Conservation (phyloP, 2,797 vertebrate genomes). For the Bufotes viridis region DNA sequence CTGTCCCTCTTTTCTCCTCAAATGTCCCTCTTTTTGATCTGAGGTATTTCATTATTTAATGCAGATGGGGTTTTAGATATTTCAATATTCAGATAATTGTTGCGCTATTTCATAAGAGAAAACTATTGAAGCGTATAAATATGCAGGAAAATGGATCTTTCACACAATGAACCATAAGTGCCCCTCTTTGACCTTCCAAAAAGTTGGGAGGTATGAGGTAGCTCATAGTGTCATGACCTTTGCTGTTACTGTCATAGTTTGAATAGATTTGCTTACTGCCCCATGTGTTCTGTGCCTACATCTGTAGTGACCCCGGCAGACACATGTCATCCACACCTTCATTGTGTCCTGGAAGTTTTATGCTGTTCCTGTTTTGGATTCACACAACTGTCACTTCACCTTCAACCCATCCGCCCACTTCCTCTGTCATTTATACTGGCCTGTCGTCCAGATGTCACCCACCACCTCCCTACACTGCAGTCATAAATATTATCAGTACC, state of each 20-base stretch:
- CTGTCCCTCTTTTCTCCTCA: too few relatives aligned
- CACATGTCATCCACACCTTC: constrained; percentile 11
- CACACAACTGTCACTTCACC: constrained; percentile 16
- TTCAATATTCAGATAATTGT: too few relatives aligned
- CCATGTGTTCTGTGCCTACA: background rate
- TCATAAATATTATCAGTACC: background rate
- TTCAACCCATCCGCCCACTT: constrained; percentile 25
- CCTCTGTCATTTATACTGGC: constrained; percentile 14
- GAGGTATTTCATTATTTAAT: too few relatives aligned
- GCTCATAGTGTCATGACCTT: background rate
- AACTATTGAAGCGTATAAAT: too few relatives aligned
- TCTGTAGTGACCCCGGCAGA: background rate
- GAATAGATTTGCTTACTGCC: background rate
- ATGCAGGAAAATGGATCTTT: too few relatives aligned
- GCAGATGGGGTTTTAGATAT: too few relatives aligned
- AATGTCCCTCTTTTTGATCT: too few relatives aligned
- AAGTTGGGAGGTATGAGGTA: background rate
- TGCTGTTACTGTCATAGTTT: background rate
- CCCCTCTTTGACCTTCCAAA: too few relatives aligned
- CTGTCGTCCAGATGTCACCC: background rate
- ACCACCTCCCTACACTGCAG: background rate
- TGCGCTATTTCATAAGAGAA: too few relatives aligned
- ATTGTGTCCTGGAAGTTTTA: constrained; percentile 12
- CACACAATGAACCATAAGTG: too few relatives aligned
- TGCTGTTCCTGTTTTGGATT: constrained; percentile 31